These are phyloP conservation scores for Noctua pronuba DNA, from an alignment of 2,888 invertebrate genomes.

Conservation along the genomic window DNA sequence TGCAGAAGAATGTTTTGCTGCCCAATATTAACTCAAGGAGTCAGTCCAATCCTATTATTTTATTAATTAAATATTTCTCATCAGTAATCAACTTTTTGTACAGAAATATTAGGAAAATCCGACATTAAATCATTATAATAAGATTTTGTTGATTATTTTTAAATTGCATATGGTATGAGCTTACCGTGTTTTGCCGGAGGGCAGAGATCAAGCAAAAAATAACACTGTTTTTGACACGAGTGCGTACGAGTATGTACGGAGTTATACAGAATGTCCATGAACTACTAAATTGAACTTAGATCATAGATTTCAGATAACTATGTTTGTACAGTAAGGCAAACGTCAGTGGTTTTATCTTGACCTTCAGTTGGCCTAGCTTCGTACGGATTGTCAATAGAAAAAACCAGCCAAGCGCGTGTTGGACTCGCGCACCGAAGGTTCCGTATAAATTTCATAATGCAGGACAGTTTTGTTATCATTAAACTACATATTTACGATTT, in stretches of 20 bases:
- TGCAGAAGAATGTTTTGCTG: not conserved
- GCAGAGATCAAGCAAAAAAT: conserved; percentile 18
- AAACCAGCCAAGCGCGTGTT: too few relatives aligned
- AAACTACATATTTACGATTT: too few relatives aligned
- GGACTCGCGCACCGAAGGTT: too few relatives aligned
- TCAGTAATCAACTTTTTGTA: conserved; percentile 8
- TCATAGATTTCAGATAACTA: conserved; percentile 20
- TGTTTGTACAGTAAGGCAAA: not conserved
- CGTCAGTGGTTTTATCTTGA: not conserved
- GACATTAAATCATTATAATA: conserved; percentile 1
- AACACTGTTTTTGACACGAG: not conserved
- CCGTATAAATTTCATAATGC: too few relatives aligned
- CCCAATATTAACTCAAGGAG: not conserved
- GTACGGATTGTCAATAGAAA: not conserved
- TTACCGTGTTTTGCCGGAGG: conserved; percentile 8
- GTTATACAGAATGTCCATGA: conserved; percentile 16
- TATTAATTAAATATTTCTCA: not conserved
- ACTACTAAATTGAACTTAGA: conserved; percentile 38
- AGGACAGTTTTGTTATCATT: too few relatives aligned
- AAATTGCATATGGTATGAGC: conserved; percentile 4
- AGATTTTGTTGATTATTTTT: conserved; percentile 8
- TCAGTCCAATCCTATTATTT: not conserved
- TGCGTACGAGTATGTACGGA: not conserved
- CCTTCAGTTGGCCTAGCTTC: not conserved
- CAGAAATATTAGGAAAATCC: not conserved